Percentiles rank a stretch among this genome's conserved stretches.
Evolutionary conservation across 2,888 invertebrate genomes (phyloP).

Genomic region (Campoplex capitator): DNA sequence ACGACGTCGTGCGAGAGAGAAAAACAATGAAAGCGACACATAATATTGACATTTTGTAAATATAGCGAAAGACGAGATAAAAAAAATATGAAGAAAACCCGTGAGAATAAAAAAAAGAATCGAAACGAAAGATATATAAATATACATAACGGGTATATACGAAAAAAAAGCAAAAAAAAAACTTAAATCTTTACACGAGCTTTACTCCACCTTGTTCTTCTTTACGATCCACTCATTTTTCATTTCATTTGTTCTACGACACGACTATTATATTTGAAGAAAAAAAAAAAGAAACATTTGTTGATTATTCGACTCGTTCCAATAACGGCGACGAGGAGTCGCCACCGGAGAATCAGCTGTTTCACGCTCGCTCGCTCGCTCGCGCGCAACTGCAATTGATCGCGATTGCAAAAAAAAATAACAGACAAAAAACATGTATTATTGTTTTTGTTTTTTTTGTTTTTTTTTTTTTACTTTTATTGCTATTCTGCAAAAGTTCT

Average conservation of each 20-base stretch:
- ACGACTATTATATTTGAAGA: neutral
- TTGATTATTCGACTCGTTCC: constrained; percentile 5
- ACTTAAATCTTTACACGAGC: constrained; percentile 46
- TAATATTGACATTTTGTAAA: constrained; percentile 66
- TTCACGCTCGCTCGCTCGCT: neutral
- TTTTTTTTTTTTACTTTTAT: neutral
- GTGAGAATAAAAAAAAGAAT: constrained; percentile 21
- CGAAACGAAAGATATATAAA: constrained; percentile 32
- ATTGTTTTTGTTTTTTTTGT: neutral
- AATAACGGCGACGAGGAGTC: neutral
- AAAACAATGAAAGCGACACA: constrained; percentile 43
- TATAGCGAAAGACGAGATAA: constrained; percentile 47
- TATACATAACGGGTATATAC: constrained; percentile 54
- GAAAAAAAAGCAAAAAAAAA: constrained; percentile 46
- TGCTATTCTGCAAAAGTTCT: constrained; percentile 5
- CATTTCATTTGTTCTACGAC: neutral
- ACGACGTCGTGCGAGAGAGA: constrained; percentile 24
- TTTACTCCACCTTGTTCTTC: constrained; percentile 42
- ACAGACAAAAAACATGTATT: constrained; percentile 1
- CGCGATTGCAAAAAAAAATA: neutral
- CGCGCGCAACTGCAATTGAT: constrained; percentile 3
- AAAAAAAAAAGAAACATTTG: neutral
- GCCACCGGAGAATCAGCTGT: constrained; percentile 9
- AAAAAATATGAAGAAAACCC: neutral
- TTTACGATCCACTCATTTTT: constrained; percentile 37